Percentiles rank a stretch among this genome's conserved stretches.
These are phyloP conservation scores for Petaurus breviceps DNA, from an alignment of 2,113 vertebrate genomes.

Conservation along the genomic window DNA sequence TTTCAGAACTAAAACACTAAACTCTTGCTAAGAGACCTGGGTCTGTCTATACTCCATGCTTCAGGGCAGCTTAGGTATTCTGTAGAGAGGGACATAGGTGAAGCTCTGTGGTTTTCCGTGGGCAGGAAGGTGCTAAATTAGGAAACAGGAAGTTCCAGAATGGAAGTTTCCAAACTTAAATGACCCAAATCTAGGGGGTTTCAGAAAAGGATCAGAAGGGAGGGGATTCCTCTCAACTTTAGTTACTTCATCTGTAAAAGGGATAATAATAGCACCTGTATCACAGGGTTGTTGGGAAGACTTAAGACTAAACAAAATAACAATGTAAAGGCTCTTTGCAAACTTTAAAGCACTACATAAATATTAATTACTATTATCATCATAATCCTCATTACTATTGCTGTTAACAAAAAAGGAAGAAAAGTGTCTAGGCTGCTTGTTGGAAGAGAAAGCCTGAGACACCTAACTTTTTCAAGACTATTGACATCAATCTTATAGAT, in stretches of 20 bases:
- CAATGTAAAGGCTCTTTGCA: background rate
- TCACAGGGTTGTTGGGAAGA: background rate
- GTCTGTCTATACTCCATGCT: background rate
- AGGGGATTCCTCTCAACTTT: background rate
- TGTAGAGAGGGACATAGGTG: background rate
- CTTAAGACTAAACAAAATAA: background rate
- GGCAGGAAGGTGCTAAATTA: background rate
- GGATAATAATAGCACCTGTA: background rate
- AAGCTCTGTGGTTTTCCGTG: background rate
- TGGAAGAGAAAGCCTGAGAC: background rate
- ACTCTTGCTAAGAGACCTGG: background rate
- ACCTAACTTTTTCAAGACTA: background rate
- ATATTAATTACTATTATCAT: background rate
- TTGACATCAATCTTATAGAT: background rate
- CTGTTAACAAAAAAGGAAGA: background rate
- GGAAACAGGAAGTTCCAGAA: background rate
- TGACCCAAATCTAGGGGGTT: background rate
- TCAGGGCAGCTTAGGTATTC: background rate
- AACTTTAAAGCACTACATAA: background rate
- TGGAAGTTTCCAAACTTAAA: background rate
- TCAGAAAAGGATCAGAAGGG: background rate
- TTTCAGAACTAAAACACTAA: background rate
- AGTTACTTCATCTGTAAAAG: background rate
- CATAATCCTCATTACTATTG: background rate
- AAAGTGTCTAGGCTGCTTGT: background rate